Conservation (phyloP, 2,113 vertebrate genomes). For the Arizona elegans region DNA sequence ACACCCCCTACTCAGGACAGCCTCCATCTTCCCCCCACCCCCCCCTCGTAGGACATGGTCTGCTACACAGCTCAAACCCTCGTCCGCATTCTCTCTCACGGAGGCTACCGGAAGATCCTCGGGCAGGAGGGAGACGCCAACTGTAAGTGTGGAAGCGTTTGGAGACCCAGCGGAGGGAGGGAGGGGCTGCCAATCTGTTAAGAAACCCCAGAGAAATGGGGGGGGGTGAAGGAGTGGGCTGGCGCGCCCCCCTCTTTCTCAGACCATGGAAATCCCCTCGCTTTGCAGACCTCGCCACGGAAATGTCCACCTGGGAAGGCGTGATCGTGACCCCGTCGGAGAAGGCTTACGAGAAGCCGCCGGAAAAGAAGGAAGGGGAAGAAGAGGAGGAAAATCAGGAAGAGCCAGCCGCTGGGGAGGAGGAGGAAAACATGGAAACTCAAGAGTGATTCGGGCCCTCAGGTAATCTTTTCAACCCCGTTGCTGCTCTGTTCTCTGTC, state of each 20-base stretch:
- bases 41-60: slow-evolving; percentile 84
- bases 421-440: slow-evolving; percentile 93
- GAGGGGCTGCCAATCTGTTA: neutral
- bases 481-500: neutral
- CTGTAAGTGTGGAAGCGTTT: slow-evolving; percentile 74
- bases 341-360: slow-evolving; percentile 94
- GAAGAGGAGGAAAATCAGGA: slow-evolving; percentile 91
- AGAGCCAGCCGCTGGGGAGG: slow-evolving; percentile 77
- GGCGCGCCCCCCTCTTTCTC: no score
- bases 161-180: neutral
- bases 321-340: slow-evolving; percentile 96
- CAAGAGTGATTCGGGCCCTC: slow-evolving; percentile 76
- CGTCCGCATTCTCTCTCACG: slow-evolving; percentile 91
- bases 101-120: slow-evolving; percentile 93
- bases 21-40: fast-evolving
- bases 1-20: neutral
- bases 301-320: slow-evolving; percentile 97
- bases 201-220: neutral
- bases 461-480: neutral
- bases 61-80: slow-evolving; percentile 96
- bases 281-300: slow-evolving; percentile 82
- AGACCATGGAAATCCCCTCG: neutral
- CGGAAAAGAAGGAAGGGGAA: slow-evolving; percentile 94
- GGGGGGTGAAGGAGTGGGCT: neutral
- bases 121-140: slow-evolving; percentile 94